Conservation (phyloP, 2,888 invertebrate genomes). For the Fissipunctia ypsillon region DNA sequence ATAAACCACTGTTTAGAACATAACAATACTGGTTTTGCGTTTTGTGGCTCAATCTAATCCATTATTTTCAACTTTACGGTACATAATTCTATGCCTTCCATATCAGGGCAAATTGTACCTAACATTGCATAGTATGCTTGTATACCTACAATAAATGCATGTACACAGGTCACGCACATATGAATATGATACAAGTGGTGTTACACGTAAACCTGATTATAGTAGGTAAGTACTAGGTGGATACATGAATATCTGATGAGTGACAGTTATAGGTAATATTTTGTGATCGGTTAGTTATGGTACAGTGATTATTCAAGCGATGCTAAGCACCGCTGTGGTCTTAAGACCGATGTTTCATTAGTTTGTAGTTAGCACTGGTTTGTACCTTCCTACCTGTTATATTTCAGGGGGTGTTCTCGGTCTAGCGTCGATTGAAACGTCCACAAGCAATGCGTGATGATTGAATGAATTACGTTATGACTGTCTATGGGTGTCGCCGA, state of each 20-base stretch:
- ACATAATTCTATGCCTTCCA: neutral
- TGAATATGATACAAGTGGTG: slow-evolving; percentile 5
- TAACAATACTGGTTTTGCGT: slow-evolving; percentile 5
- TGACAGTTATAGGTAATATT: slow-evolving; percentile 18
- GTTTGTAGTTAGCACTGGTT: neutral
- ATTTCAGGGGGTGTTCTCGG: slow-evolving; percentile 1
- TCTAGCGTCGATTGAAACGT: neutral
- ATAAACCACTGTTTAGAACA: slow-evolving; percentile 9
- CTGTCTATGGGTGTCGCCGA: neutral
- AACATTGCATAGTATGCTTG: neutral
- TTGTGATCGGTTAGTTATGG: slow-evolving; percentile 23
- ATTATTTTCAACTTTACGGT: slow-evolving; percentile 9
- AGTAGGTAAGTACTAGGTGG: slow-evolving; percentile 6
- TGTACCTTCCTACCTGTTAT: neutral
- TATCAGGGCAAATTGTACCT: slow-evolving; percentile 3
- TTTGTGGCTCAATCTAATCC: neutral
- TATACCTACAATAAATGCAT: slow-evolving; percentile 6
- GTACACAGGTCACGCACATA: slow-evolving; percentile 1
- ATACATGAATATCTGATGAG: neutral
- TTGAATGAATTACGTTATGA: neutral
- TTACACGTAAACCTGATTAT: slow-evolving; percentile 7
- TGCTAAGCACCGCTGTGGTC: slow-evolving; percentile 14
- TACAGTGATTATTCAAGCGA: slow-evolving; percentile 33
- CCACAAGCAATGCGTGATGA: neutral
- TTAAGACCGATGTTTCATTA: slow-evolving; percentile 17